These are phyloP conservation scores for Eumerus sabulonum DNA, from an alignment of 2,888 invertebrate genomes.

Conservation along the genomic window DNA sequence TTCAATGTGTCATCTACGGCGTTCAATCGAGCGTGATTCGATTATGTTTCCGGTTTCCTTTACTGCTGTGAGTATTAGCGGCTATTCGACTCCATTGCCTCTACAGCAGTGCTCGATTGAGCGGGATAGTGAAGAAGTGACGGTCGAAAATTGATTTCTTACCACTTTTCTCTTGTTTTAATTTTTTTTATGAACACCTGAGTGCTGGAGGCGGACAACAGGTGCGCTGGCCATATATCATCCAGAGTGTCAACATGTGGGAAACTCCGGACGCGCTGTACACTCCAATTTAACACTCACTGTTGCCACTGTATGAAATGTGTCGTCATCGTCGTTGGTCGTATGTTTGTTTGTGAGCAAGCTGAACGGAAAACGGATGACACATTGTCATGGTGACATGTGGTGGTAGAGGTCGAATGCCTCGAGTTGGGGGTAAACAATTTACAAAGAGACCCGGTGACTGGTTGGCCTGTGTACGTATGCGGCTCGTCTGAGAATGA, in stretches of 20 bases:
- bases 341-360: constrained; percentile 58
- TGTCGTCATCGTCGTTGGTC: neutral
- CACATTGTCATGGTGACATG: constrained; percentile 10
- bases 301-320: neutral
- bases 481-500: too few species aligned
- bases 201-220: constrained; percentile 31
- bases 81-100: neutral
- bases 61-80: neutral
- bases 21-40: constrained; percentile 11
- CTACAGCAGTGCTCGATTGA: too few species aligned
- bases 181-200: neutral
- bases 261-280: constrained; percentile 32
- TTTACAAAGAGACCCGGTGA: neutral
- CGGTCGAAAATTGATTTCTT: neutral
- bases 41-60: constrained; percentile 4
- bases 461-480: too few species aligned
- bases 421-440: too few species aligned
- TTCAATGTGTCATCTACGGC: too few species aligned
- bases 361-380: constrained; percentile 26
- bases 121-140: neutral
- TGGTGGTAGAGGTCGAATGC: too few species aligned
- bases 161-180: neutral
- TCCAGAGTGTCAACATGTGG: constrained; percentile 59
- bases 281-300: constrained; percentile 46
- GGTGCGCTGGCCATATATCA: constrained; percentile 48